phyloP scores from a whole-genome alignment of 2,113 vertebrate species.

The Micromys minutus region DNA sequence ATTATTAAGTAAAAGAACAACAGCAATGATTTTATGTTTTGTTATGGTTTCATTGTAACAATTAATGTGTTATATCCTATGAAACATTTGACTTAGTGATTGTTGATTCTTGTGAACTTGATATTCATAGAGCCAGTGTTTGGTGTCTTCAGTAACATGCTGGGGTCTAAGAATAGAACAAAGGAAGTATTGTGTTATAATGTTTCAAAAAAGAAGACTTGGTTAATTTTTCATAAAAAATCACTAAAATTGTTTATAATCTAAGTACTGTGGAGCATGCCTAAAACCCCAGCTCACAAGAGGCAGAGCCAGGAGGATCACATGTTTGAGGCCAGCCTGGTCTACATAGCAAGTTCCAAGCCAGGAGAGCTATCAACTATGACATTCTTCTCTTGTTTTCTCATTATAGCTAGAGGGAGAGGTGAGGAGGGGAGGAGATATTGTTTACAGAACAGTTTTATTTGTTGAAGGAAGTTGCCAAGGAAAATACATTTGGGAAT shows the following conservation, averaged over 20 bases:
- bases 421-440: background rate
- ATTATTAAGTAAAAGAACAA: background rate
- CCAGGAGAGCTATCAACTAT: background rate
- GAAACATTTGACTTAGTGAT: slow-evolving; percentile 18
- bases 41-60: slow-evolving; percentile 38
- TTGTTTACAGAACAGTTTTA: slow-evolving; percentile 28
- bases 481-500: slow-evolving; percentile 49
- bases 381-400: background rate
- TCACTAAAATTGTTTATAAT: slow-evolving; percentile 38
- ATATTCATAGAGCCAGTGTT: background rate
- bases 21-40: slow-evolving; percentile 21
- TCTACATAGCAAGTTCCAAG: background rate
- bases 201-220: background rate
- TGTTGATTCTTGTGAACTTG: slow-evolving; percentile 46
- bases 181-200: slow-evolving; percentile 14
- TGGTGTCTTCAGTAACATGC: background rate
- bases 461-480: slow-evolving; percentile 63
- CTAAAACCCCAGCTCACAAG: background rate
- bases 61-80: background rate
- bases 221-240: slow-evolving; percentile 38
- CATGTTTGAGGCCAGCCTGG: background rate
- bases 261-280: background rate
- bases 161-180: background rate
- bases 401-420: background rate
- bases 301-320: background rate